Percentiles rank a stretch among this genome's conserved stretches.
Evolutionary conservation across 2,888 invertebrate genomes (phyloP).

Genomic region (Zele albiditarsus): DNA sequence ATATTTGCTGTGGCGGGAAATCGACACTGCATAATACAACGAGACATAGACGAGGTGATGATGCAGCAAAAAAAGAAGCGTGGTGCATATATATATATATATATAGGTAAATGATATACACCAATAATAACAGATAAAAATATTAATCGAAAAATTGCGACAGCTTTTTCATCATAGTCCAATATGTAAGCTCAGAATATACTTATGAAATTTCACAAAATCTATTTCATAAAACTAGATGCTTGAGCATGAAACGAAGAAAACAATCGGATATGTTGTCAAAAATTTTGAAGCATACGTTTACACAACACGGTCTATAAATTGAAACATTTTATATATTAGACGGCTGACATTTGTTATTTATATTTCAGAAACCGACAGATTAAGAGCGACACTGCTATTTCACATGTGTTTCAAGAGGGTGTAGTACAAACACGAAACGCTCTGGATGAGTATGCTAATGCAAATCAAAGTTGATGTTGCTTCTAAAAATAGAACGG

Average conservation of each 20-base stretch:
- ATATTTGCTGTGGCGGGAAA: no score
- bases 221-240: neutral
- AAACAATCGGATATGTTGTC: neutral
- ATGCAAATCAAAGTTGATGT: slow-evolving; percentile 24
- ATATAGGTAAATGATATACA: no score
- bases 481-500: slow-evolving; percentile 29
- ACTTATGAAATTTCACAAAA: no score
- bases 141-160: neutral
- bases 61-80: neutral
- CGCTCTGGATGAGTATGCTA: slow-evolving; percentile 9
- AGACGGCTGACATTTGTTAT: slow-evolving; percentile 12
- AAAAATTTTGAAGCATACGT: neutral
- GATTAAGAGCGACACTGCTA: slow-evolving; percentile 30
- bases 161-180: no score
- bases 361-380: slow-evolving; percentile 33
- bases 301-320: neutral
- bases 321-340: neutral
- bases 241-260: neutral
- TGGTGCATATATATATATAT: no score
- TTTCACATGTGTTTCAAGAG: slow-evolving; percentile 28
- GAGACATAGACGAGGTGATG: neutral
- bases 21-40: no score
- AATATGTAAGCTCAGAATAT: no score
- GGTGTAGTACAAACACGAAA: slow-evolving; percentile 24
- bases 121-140: neutral